Conservation (phyloP, 1,140 invertebrate genomes). For the Trachymyrmex cornetzi region DNA sequence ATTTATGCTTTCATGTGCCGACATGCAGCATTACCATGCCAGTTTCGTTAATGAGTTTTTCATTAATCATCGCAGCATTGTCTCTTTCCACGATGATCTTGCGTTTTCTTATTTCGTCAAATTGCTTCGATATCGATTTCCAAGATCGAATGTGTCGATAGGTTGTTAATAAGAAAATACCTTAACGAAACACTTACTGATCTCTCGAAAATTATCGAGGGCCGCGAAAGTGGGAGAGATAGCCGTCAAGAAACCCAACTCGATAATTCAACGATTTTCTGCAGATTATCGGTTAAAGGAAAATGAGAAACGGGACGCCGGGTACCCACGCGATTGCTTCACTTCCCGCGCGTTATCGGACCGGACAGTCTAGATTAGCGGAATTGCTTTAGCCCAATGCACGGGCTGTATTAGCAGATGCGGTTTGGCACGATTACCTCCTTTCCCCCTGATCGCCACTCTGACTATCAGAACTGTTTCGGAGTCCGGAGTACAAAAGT, state of each 20-base stretch:
- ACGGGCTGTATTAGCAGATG: slow-evolving; percentile 74
- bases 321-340: slow-evolving; percentile 54
- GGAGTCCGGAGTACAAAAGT: slow-evolving; percentile 71
- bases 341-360: slow-evolving; percentile 67
- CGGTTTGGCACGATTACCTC: slow-evolving; percentile 75
- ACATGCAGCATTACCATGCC: slow-evolving; percentile 5
- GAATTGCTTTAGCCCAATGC: slow-evolving; percentile 72
- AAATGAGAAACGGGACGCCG: slow-evolving; percentile 52
- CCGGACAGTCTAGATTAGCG: slow-evolving; percentile 74
- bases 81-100: background rate
- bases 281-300: slow-evolving; percentile 51
- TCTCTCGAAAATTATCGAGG: slow-evolving; percentile 28
- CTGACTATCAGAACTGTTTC: slow-evolving; percentile 64
- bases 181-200: slow-evolving; percentile 3
- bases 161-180: slow-evolving; percentile 14
- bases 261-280: slow-evolving; percentile 38
- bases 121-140: slow-evolving; percentile 10
- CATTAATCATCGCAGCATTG: slow-evolving; percentile 47
- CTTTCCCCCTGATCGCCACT: background rate
- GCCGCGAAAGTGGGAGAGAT: background rate
- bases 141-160: background rate
- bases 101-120: slow-evolving; percentile 3
- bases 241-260: slow-evolving; percentile 12
- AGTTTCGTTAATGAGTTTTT: slow-evolving; percentile 68
- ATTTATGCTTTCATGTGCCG: slow-evolving; percentile 62